Base-by-base conservation (phyloP, 2,888 invertebrate species). In the Chesias legatella region DNA sequence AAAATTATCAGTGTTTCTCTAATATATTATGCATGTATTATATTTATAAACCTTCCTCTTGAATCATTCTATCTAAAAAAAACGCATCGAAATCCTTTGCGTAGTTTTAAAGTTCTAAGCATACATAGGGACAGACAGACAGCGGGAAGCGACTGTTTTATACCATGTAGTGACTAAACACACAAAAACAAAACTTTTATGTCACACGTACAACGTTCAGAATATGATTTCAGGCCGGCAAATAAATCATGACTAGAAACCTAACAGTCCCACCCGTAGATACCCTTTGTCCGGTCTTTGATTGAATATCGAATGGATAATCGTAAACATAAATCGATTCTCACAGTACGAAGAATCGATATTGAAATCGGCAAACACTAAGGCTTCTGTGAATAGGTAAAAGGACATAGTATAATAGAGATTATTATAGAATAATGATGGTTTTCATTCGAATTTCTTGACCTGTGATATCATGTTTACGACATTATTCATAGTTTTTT, bases 261-360 rank as follows among this genome's bases (percentile, higher is more conserved):
- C 59, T 57, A 60, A 61, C 60, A 63, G 54, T 51, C 55, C 59
- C 54, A 64, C 56, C 59, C 57, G 59, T 57, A 61, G 58, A 59
- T 56, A 59, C 48, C 68, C 65, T 78, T 81, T 80, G 81, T 80
- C 64, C 68, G 60, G 51, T 57, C 52, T 53, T 73, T 75, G 81
- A 83, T 80, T 79, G 79, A 82, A 83, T 79, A 74, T 74, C 69
- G 67, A 68, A 77, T 69, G 70, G 51, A 75, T 71, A 77, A 79
- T 84, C 83, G 76, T 83, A 84, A 84, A 83, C 51, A 65, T 60
- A 63, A 67, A 74, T 75, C 79, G 75, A 78, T 76, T 78, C 68
- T 69, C 63, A 61, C 60, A 68, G 67, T 73, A 68, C 73, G 67
- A 60, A 70, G 75, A 73, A 74, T 73, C 62, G 70, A 66, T 73